Percentiles rank a stretch among this genome's conserved stretches.
Evolutionary conservation across 2,888 invertebrate genomes (phyloP).

Genomic region (Dusona sp.): DNA sequence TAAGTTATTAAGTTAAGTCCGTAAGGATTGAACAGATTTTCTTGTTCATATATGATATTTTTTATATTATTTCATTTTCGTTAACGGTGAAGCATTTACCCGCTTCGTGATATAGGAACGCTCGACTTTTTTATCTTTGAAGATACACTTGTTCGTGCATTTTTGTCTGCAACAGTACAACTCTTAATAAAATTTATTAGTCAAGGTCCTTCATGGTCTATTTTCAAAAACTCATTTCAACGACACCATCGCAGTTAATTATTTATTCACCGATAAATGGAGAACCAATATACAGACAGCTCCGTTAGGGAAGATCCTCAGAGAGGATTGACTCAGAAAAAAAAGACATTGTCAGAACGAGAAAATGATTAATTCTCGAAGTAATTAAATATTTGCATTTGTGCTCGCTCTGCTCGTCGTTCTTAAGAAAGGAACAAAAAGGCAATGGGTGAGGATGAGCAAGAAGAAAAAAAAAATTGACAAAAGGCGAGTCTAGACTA

Average conservation of each 20-base stretch:
- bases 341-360: slow-evolving; percentile 19
- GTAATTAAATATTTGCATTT: slow-evolving; percentile 48
- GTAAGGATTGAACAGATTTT: too few relatives aligned
- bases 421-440: neutral
- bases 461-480: slow-evolving; percentile 29
- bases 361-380: slow-evolving; percentile 32
- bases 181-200: neutral
- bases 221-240: slow-evolving; percentile 5
- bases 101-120: neutral
- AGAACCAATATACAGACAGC: neutral
- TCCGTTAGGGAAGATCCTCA: slow-evolving; percentile 3
- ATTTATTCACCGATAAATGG: slow-evolving; percentile 13
- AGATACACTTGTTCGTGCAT: neutral
- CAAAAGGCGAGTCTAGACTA: slow-evolving; percentile 4
- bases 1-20: too few relatives aligned
- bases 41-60: too few relatives aligned
- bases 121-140: neutral
- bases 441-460: neutral
- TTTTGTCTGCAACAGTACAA: neutral
- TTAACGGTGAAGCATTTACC: neutral
- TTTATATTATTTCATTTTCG: neutral
- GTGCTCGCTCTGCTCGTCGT: neutral
- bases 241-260: neutral
- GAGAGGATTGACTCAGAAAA: neutral
- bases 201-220: neutral